Evolutionary conservation across 1,140 invertebrate species (phyloP).

Genomic region (Leptonema lineaticorne): DNA sequence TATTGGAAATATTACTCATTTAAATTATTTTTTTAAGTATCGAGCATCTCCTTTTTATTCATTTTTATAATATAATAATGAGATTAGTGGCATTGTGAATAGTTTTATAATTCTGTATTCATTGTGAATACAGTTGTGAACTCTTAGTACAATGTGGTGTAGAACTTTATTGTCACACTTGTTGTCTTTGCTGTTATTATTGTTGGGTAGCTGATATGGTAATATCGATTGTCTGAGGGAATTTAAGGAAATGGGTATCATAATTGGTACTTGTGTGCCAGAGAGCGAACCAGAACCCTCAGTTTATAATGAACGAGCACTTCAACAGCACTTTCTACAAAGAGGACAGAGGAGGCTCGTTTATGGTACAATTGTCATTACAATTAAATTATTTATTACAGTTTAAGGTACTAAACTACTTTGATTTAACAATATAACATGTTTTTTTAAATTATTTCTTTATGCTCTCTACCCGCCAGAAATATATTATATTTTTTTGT

Average conservation of each 20-base stretch:
- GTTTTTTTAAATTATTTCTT: neutral
- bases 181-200: neutral
- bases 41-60: too few relatives aligned
- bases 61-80: too few relatives aligned
- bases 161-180: neutral
- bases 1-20: neutral
- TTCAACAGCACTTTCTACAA: conserved; percentile 37
- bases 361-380: conserved; percentile 42
- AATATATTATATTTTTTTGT: too few relatives aligned
- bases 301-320: conserved; percentile 42
- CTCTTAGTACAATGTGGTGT: neutral
- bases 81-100: too few relatives aligned
- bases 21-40: too few relatives aligned
- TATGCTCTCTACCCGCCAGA: neutral
- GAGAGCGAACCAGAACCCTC: conserved; percentile 64
- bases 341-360: conserved; percentile 35
- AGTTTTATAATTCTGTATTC: too few relatives aligned
- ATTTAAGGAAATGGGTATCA: conserved; percentile 64
- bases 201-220: conserved; percentile 9
- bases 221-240: conserved; percentile 1
- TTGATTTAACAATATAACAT: too few relatives aligned
- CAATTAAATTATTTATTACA: neutral
- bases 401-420: too few relatives aligned
- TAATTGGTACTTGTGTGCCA: conserved; percentile 71
- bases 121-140: too few relatives aligned